Evolutionary conservation across 1,140 invertebrate species (phyloP).

Genomic region (Drosophila sulfurigaster): DNA sequence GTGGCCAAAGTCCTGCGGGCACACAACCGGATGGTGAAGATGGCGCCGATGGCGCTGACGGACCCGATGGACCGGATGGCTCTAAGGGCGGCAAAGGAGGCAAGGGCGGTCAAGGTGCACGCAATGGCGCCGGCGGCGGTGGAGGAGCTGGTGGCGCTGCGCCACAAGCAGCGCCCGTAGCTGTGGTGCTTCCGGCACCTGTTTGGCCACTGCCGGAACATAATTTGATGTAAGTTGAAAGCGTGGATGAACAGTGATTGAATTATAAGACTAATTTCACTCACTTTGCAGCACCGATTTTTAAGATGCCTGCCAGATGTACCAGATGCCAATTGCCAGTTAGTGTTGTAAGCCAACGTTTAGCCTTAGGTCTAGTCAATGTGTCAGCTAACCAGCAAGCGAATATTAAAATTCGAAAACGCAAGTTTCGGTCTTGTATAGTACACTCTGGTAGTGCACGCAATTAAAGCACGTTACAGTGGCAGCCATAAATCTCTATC

Average conservation of each 20-base stretch:
- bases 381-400: constrained; percentile 61
- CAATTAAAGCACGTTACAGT: constrained; percentile 34
- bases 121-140: constrained; percentile 81
- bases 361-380: constrained; percentile 70
- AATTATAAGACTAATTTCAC: not conserved
- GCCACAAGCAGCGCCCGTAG: constrained; percentile 39
- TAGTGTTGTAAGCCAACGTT: constrained; percentile 25
- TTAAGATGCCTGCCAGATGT: constrained; percentile 26
- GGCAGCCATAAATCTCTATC: constrained; percentile 36
- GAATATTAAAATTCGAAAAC: constrained; percentile 78
- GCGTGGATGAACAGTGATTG: not conserved
- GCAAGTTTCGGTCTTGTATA: not conserved
- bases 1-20: constrained; percentile 64
- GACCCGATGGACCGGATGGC: constrained; percentile 60
- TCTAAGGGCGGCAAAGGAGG: constrained; percentile 76
- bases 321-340: not conserved
- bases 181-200: constrained; percentile 54
- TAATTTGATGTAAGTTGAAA: constrained; percentile 55
- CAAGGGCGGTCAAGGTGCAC: constrained; percentile 74
- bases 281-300: constrained; percentile 37
- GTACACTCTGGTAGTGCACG: not conserved
- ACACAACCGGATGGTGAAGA: constrained; percentile 71
- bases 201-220: constrained; percentile 60
- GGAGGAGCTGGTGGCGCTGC: constrained; percentile 82
- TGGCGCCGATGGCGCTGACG: constrained; percentile 73